A percentile compares a stretch with the other conserved stretches of the same genome.
Evolutionary conservation across 2,797 vertebrate species (phyloP).

Genomic region (Hapalemur alaotrensis): DNA sequence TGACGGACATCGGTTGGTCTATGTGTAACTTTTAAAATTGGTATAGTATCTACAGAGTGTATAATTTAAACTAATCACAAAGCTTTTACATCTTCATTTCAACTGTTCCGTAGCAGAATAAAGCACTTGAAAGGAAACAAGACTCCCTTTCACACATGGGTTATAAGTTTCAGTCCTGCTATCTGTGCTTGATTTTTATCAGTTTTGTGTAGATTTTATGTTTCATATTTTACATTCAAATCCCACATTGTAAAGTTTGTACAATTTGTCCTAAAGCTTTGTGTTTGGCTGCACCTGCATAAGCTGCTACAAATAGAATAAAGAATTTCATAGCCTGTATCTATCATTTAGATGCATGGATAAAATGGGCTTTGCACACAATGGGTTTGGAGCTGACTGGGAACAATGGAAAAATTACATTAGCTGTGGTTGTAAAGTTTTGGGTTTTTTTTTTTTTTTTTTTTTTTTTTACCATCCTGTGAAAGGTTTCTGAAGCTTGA

Average conservation of each 20-base stretch:
- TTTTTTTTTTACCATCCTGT: constrained; percentile 86
- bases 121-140: constrained; percentile 87
- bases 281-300: constrained; percentile 92
- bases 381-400: constrained; percentile 85
- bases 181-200: constrained; percentile 93
- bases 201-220: constrained; percentile 93
- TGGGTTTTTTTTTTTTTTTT: not conserved
- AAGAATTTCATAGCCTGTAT: constrained; percentile 91
- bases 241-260: constrained; percentile 90
- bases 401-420: constrained; percentile 83
- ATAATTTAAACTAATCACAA: constrained; percentile 95
- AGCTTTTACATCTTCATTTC: constrained; percentile 87
- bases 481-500: constrained; percentile 89
- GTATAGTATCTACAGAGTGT: constrained; percentile 95
- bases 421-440: constrained; percentile 85
- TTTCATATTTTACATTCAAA: constrained; percentile 92
- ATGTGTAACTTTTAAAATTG: constrained; percentile 93
- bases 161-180: constrained; percentile 88
- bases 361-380: constrained; percentile 90
- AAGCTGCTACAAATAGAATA: constrained; percentile 92
- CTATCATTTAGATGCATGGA: constrained; percentile 94
- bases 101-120: constrained; percentile 87
- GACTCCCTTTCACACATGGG: constrained; percentile 83
- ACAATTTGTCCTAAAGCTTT: constrained; percentile 92
- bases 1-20: constrained; percentile 89